Base-by-base conservation (phyloP, 2,888 invertebrate genomes). In the Gymnosoma rotundatum region DNA sequence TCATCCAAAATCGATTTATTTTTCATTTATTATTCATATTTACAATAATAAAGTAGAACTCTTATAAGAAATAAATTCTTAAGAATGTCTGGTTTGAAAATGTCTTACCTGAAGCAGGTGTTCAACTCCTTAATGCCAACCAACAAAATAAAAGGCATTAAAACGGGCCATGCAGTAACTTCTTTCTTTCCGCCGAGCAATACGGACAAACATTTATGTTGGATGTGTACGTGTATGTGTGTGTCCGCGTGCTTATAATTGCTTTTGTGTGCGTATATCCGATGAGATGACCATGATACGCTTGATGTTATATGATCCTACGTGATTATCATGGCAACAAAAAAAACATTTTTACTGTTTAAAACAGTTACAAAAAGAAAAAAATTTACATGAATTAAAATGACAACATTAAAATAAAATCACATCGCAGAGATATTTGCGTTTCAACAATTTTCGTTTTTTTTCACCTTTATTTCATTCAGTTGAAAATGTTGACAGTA, bases 241-340 rank as follows among this genome's bases (percentile, higher is more conserved):
- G 36, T 45, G 38, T 20, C 20, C 36, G 18, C 61, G 74, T 64
- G 16, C n/a, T 9, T 48, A 12, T 16, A 61, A 48, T 12, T 75
- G 20, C 48, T 10, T 54, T 64, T 64, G 12, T 14, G 42, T 21
- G 52, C 36, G 18, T 36, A 14, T 10, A 16, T 69, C 32, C 32
- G 16, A 48, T 21, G 25, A 69, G 80, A 76, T 72, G 83, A 58
- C 80, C 83, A 80, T 84, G 84, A 81, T 81, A 81, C 38, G 73
- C 72, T 74, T 69, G 80, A 78, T 81, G 70, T 81, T 84, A 78
- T 81, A 78, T 84, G 80, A 81, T 81, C 70, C 84, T 60, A 81
- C 78, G 78, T 81, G 84, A 84, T 83, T 83, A 83, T 80, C 79
- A 79, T 73, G 60, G 67, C 80, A 80, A 25, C 25, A 25, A 25